Conservation (phyloP, 2,113 vertebrate species). For the Oncorhynchus kisutch region DNA sequence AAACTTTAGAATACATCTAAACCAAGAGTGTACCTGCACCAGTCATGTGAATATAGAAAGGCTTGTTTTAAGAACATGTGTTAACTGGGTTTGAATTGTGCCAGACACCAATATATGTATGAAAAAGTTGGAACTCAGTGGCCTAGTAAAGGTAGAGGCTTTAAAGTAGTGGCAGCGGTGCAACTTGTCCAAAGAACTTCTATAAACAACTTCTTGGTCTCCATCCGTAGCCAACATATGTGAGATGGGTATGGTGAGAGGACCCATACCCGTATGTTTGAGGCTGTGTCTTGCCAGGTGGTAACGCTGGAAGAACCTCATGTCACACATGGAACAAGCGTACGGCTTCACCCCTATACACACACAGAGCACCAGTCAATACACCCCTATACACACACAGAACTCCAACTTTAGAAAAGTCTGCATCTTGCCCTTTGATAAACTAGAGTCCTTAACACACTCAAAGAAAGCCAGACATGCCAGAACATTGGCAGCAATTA, state of each 20-base stretch:
- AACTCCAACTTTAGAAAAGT: conserved; percentile 23
- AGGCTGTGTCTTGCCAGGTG: conserved; percentile 96
- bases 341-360: conserved; percentile 91
- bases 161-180: too few species aligned
- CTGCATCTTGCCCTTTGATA: not conserved
- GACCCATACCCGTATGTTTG: conserved; percentile 91
- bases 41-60: not conserved
- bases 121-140: too few species aligned
- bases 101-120: not conserved
- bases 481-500: not conserved
- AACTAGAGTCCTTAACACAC: not conserved
- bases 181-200: too few species aligned
- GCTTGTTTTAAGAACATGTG: not conserved
- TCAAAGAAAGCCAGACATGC: not conserved
- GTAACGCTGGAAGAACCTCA: conserved; percentile 97
- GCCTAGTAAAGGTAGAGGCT: too few species aligned
- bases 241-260: conserved; percentile 78
- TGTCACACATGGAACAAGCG: conserved; percentile 92
- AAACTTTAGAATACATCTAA: conserved; percentile 8
- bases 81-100: not conserved
- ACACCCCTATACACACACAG: conserved; percentile 21
- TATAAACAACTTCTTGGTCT: too few species aligned
- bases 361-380: conserved; percentile 54
- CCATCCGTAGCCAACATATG: conserved; percentile 25
- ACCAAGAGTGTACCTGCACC: not conserved